Conservation (phyloP, 2,113 vertebrate species). For the Garra rufa region DNA sequence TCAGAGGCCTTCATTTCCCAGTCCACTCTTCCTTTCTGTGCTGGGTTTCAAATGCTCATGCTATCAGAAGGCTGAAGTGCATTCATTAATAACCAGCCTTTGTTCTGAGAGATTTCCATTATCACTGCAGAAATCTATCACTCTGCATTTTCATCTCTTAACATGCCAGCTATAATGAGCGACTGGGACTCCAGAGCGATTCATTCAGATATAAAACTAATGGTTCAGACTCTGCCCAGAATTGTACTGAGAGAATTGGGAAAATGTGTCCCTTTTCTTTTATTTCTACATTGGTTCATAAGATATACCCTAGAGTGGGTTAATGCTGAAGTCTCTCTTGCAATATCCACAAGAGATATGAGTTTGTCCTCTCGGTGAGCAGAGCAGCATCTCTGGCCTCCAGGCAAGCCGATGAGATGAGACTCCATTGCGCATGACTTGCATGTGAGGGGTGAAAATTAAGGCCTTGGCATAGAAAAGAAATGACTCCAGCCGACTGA, state of each 20-base stretch:
- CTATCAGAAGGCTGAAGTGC: constrained; percentile 50
- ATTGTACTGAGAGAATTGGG: not conserved
- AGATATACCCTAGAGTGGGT: constrained; percentile 35
- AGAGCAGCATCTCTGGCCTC: constrained; percentile 8
- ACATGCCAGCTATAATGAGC: constrained; percentile 52
- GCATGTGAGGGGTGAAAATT: constrained; percentile 2
- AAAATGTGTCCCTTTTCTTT: constrained; percentile 31
- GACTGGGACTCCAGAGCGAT: constrained; percentile 35
- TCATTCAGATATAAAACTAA: constrained; percentile 25
- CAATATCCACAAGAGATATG: constrained; percentile 44
- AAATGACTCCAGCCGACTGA: not conserved
- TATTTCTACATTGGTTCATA: constrained; percentile 33
- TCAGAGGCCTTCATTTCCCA: constrained; percentile 46
- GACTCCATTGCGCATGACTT: not conserved
- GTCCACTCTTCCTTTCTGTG: constrained; percentile 30
- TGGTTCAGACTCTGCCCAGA: not conserved
- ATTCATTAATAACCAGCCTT: constrained; percentile 56
- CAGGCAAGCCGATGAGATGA: constrained; percentile 19
- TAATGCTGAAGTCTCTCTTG: constrained; percentile 2
- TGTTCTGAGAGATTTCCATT: constrained; percentile 61
- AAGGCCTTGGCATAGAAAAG: not conserved
- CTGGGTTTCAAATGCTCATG: constrained; percentile 45
- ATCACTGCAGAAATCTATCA: constrained; percentile 43
- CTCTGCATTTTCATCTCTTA: constrained; percentile 57
- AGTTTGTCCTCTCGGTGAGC: constrained; percentile 24